Evolutionary conservation across 2,888 invertebrate genomes (phyloP), one percentile per base, ranked within the genome.

Genomic region (Brachypalpus laphriformis): DNA sequence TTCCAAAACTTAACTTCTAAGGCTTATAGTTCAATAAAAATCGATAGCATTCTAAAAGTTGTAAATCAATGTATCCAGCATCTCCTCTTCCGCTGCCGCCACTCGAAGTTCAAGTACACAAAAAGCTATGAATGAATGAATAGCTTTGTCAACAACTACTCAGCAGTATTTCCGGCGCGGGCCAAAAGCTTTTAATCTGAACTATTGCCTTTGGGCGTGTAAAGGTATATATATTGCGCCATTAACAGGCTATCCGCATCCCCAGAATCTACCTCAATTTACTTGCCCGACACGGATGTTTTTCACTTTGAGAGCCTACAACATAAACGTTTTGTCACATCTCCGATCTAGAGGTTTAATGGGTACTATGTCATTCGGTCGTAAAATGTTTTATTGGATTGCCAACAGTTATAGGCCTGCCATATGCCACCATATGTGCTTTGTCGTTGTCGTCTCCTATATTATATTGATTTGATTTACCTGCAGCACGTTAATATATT

Each of bases 361-460:
- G 56, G 65, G 47, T 56, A 49, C 66, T 65, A 57, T 57, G 66
- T 57, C 75, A 74, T 63, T 51, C 22, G 63, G 54, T 74, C 51
- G 75, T 75, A 75, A 75, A 75, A 75, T 66, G 37, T 49, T 75
- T 75, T 66, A 75, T 75, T 66, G 14, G 65, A 75, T 57, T 75
- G 75, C 75, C 65, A 56, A 49, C 65, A 65, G 47, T 37, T 65
- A 45, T 65, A 37, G 45, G 34, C 56, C 31, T 25, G 5, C 34
- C 65, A 56, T 47, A 20, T 45, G 22, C 65, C 20, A n/a, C 34
- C 54, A 34, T 16, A 18, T 54, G 25, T 40, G 40, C 11, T n/a
- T n/a, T n/a, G n/a, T n/a, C n/a, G n/a, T n/a, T n/a, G 40, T 22
- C 22, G 49, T 47, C 42, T 54, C 34, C 61, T 25, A 63, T 42